Percentiles rank a stretch among this genome's conserved stretches.
Conservation (phyloP, 2,797 vertebrate species). For the Melanotaenia maccullochi region DNA sequence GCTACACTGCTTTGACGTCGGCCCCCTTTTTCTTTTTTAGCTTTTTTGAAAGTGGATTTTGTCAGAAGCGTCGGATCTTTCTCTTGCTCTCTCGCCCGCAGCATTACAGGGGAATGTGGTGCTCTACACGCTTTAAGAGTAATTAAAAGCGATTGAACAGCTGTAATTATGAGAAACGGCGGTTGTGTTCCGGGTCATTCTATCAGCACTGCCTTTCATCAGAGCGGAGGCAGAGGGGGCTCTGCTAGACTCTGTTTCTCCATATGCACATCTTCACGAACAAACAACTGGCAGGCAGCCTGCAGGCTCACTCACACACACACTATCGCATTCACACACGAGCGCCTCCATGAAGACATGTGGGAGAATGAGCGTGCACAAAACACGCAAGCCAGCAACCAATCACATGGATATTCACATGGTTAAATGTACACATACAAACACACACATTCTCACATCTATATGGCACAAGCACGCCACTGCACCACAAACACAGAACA, state of each 20-base stretch:
- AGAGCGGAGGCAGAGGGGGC: slow-evolving; percentile 68
- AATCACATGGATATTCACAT: slow-evolving; percentile 51
- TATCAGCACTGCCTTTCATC: slow-evolving; percentile 79
- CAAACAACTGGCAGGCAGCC: slow-evolving; percentile 84
- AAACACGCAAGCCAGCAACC: slow-evolving; percentile 23
- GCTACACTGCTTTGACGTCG: slow-evolving; percentile 74
- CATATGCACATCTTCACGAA: slow-evolving; percentile 84
- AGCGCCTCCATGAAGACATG: slow-evolving; percentile 39
- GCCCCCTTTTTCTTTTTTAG: slow-evolving; percentile 65
- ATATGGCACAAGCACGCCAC: slow-evolving; percentile 51
- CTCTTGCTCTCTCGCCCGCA: slow-evolving; percentile 74
- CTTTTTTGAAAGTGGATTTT: slow-evolving; percentile 73
- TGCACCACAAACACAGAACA: slow-evolving; percentile 53
- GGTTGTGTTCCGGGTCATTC: slow-evolving; percentile 77
- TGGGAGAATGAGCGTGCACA: slow-evolving; percentile 43
- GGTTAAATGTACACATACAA: slow-evolving; percentile 31
- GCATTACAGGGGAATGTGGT: slow-evolving; percentile 79
- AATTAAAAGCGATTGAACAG: slow-evolving; percentile 84
- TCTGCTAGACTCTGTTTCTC: slow-evolving; percentile 81
- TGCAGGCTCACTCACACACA: slow-evolving; percentile 57
- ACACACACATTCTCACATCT: slow-evolving; percentile 20
- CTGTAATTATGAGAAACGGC: slow-evolving; percentile 81
- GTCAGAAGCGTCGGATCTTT: slow-evolving; percentile 74
- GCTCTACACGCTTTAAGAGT: slow-evolving; percentile 79
- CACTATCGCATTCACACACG: slow-evolving; percentile 61